These are phyloP conservation scores for Leucopsar rothschildi DNA, from an alignment of 2,113 vertebrate species.

Conservation along the genomic window DNA sequence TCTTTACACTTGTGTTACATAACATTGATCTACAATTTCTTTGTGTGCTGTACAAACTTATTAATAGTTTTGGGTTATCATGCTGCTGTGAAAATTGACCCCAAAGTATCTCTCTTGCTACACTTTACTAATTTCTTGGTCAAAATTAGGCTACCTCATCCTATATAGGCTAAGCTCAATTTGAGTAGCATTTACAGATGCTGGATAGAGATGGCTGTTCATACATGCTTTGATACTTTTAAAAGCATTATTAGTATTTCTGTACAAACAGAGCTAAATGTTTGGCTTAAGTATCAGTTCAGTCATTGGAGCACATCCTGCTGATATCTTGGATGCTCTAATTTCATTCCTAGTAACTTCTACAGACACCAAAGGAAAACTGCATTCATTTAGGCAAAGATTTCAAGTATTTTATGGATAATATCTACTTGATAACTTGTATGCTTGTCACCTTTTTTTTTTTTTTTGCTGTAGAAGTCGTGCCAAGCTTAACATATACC, in stretches of 20 bases:
- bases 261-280: neutral
- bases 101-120: neutral
- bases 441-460: neutral
- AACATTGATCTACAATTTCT: neutral
- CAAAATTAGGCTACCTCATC: neutral
- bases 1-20: neutral
- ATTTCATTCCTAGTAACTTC: neutral
- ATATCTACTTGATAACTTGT: neutral
- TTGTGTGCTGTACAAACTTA: neutral
- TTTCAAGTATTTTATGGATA: neutral
- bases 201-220: neutral
- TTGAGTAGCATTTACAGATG: neutral
- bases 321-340: neutral
- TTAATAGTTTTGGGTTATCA: neutral
- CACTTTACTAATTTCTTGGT: neutral
- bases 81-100: neutral
- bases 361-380: neutral
- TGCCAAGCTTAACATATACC: neutral
- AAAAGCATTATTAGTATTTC: neutral
- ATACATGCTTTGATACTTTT: neutral
- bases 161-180: neutral
- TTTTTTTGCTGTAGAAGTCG: neutral
- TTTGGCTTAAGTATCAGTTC: neutral
- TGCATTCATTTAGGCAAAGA: neutral
- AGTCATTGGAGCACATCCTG: neutral